phyloP scores from a whole-genome alignment of 2,888 invertebrate genomes.

The Tenthredo scrophulariae region DNA sequence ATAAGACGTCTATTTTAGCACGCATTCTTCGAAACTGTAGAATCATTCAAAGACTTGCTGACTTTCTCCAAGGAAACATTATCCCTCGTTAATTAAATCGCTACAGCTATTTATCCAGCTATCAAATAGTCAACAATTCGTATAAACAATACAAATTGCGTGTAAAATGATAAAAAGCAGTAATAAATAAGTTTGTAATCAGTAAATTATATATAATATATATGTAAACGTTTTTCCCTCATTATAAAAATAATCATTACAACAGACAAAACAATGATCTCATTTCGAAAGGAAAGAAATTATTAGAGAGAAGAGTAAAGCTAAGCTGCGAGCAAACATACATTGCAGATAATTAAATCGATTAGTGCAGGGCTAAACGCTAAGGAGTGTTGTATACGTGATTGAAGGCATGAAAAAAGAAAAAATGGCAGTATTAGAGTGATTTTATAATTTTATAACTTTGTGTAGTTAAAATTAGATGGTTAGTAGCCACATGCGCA shows the following conservation, averaged over 20 bases:
- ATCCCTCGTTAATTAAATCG: neutral
- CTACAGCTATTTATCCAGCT: neutral
- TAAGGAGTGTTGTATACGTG: no score
- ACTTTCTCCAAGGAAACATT: constrained; percentile 22
- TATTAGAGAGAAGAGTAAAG: neutral
- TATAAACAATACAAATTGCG: no score
- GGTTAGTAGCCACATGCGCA: neutral
- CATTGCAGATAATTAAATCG: neutral
- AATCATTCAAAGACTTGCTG: neutral
- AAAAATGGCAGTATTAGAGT: no score
- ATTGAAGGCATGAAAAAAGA: no score
- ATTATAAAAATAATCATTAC: neutral
- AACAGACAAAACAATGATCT: neutral
- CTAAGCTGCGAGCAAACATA: no score
- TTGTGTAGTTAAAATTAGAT: neutral
- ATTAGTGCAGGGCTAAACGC: neutral
- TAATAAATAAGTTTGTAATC: no score
- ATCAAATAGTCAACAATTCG: neutral
- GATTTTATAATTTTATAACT: no score
- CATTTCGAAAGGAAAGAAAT: neutral
- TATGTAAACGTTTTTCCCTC: no score
- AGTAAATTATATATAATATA: no score
- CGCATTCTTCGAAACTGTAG: neutral
- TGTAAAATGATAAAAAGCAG: no score
- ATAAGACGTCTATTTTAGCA: constrained; percentile 20